Conservation (phyloP, 2,113 vertebrate genomes). For the Actenoides lindsayi region DNA sequence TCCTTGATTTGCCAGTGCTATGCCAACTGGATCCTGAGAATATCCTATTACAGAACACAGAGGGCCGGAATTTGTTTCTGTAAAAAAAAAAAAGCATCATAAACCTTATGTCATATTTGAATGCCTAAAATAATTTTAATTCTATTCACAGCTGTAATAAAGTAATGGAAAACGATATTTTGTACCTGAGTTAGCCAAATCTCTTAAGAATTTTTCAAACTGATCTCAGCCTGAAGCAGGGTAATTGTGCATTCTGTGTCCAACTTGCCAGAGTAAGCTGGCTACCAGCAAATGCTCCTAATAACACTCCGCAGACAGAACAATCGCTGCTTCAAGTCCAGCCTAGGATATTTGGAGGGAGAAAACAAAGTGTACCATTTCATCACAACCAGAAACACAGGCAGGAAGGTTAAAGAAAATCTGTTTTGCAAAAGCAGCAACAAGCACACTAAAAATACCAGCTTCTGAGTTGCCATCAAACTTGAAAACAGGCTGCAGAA, state of each 20-base stretch:
- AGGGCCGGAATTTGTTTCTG: neutral
- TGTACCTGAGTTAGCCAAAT: neutral
- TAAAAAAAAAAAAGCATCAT: neutral
- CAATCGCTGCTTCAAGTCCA: slow-evolving; percentile 14
- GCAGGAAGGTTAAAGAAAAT: neutral
- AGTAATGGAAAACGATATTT: neutral
- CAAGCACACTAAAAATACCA: neutral
- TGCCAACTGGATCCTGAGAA: neutral
- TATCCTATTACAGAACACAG: neutral
- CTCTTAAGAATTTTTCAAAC: neutral
- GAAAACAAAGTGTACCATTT: neutral
- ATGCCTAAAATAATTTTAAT: neutral
- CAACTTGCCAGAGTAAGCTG: neutral
- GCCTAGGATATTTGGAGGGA: neutral
- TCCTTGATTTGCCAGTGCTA: neutral
- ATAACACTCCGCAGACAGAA: slow-evolving; percentile 6
- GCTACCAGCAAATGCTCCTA: neutral
- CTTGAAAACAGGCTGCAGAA: neutral
- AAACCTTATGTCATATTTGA: neutral
- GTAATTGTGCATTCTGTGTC: neutral
- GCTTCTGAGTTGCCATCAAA: neutral
- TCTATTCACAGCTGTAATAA: neutral
- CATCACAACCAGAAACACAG: neutral
- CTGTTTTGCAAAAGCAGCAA: neutral
- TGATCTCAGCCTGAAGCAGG: neutral